A percentile compares a stretch with the other conserved stretches of the same genome.
Evolutionary conservation across 2,888 invertebrate genomes (phyloP).

Genomic region (Epistrophe eligans): DNA sequence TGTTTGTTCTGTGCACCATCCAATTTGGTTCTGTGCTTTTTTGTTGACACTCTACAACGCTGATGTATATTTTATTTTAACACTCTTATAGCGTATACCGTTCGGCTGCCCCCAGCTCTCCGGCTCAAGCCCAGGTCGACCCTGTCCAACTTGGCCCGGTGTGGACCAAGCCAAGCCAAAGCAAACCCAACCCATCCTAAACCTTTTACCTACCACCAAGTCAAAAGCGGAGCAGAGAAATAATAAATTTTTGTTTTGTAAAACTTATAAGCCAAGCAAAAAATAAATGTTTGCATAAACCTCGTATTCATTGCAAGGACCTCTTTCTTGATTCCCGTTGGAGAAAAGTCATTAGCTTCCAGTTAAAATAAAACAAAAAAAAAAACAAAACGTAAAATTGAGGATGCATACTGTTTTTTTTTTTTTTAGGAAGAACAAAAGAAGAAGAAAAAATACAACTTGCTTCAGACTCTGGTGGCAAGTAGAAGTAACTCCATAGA

Average conservation of each 20-base stretch:
- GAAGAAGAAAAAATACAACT: conserved; percentile 11
- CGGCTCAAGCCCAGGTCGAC: background rate
- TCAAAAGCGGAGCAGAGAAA: conserved; percentile 2
- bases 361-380: background rate
- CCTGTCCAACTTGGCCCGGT: conserved; percentile 1
- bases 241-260: conserved; percentile 39
- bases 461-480: conserved; percentile 19
- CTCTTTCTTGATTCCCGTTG: conserved; percentile 38
- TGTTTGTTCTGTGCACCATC: conserved; percentile 36
- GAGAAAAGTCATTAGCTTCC: conserved; percentile 46
- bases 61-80: conserved; percentile 56
- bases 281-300: conserved; percentile 46
- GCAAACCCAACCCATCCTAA: background rate
- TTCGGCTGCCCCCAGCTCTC: background rate
- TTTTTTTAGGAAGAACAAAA: conserved; percentile 18
- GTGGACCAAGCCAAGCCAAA: background rate
- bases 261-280: conserved; percentile 44
- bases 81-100: conserved; percentile 4
- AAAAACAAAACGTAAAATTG: background rate
- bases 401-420: conserved; percentile 24
- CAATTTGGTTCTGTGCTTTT: conserved; percentile 39
- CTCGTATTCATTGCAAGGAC: conserved; percentile 51
- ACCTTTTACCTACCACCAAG: background rate
- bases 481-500: background rate
- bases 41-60: conserved; percentile 36